phyloP scores from a whole-genome alignment of 2,888 invertebrate species.

The Cepaea hortensis region DNA sequence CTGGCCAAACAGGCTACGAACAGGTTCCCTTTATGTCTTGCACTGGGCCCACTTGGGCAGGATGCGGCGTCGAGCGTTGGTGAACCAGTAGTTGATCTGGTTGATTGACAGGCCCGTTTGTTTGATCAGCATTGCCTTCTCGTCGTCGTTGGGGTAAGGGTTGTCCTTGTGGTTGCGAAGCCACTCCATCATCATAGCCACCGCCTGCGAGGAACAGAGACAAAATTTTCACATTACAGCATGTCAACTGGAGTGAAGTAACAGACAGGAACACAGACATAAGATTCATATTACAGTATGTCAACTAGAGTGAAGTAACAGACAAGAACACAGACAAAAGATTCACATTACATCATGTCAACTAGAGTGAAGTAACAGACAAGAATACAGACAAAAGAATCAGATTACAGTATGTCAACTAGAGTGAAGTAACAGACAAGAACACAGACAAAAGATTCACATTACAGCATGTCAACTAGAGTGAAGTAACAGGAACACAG shows the following conservation, averaged over 20 bases:
- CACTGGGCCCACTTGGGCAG: constrained; percentile 76
- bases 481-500: too few species aligned
- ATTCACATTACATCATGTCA: too few species aligned
- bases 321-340: too few species aligned
- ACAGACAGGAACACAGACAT: neutral
- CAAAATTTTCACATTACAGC: neutral
- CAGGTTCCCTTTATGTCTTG: constrained; percentile 54
- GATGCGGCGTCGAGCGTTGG: constrained; percentile 75
- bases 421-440: too few species aligned
- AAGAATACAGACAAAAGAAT: too few species aligned
- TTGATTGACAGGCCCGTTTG: constrained; percentile 75
- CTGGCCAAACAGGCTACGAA: neutral
- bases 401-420: too few species aligned
- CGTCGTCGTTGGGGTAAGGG: constrained; percentile 76
- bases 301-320: too few species aligned
- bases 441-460: too few species aligned
- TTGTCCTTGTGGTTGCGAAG: constrained; percentile 75
- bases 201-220: constrained; percentile 65
- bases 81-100: constrained; percentile 77
- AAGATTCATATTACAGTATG: too few species aligned
- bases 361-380: too few species aligned
- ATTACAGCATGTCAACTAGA: too few species aligned
- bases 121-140: constrained; percentile 75
- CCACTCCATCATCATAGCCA: constrained; percentile 76
- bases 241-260: too few species aligned